These are phyloP conservation scores for Atherix ibis DNA, from an alignment of 2,888 invertebrate genomes.

Conservation along the genomic window DNA sequence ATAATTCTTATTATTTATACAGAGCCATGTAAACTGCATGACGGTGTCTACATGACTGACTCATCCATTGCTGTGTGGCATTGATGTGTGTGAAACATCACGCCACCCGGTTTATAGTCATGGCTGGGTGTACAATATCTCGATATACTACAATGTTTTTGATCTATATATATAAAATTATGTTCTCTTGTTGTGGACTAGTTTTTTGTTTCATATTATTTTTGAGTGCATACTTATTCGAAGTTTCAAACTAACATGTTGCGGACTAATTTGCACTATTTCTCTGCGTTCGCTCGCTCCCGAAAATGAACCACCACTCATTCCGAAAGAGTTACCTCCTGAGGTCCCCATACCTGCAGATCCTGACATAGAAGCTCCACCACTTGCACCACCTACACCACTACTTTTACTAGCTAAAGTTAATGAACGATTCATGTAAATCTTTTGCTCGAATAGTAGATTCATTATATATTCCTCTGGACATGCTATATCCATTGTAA, in stretches of 20 bases:
- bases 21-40: too few relatives aligned
- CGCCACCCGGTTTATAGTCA: too few relatives aligned
- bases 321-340: constrained; percentile 20
- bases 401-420: constrained; percentile 35
- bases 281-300: constrained; percentile 23
- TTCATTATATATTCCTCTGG: constrained; percentile 53
- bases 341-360: constrained; percentile 27
- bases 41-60: too few relatives aligned
- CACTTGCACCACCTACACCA: constrained; percentile 22
- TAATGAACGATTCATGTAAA: constrained; percentile 36
- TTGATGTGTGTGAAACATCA: too few relatives aligned
- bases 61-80: too few relatives aligned
- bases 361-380: constrained; percentile 29
- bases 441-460: constrained; percentile 41
- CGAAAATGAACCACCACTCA: constrained; percentile 20
- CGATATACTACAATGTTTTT: constrained; percentile 51
- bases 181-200: too few relatives aligned
- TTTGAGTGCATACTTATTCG: constrained; percentile 53
- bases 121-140: too few relatives aligned
- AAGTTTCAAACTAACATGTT: constrained; percentile 55
- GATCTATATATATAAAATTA: constrained; percentile 41
- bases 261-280: constrained; percentile 70
- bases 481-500: constrained; percentile 38
- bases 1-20: too few relatives aligned
- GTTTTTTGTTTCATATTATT: too few relatives aligned